Base-by-base conservation (phyloP, 2,888 invertebrate species). In the Sphaeridia pumilis region DNA sequence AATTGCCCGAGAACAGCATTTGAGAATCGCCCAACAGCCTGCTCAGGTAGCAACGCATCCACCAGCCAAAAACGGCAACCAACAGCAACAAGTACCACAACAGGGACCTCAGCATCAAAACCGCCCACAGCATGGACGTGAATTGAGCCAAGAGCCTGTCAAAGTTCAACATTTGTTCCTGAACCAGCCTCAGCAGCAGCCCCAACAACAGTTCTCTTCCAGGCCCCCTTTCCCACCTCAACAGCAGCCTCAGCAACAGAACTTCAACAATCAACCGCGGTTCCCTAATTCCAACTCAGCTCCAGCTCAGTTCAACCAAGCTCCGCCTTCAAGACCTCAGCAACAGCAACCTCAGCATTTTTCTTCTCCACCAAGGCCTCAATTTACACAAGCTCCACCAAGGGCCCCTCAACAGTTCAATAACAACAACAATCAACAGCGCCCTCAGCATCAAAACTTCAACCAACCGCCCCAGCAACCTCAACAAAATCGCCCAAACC, bases 1-100 rank as follows among this genome's bases (percentile, higher is more conserved):
- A 34, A 55, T 49, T 31, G 49, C 43, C 49, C 52, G 50, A 20
- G 52, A 53, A 46, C 48, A 50, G 26, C 57, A 57, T 28, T 26
- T 41, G 12, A 50, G 43, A 21, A 31, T 53, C 3, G 46, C 36
- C 31, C 52, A 49, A 41, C 55, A 56, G 38, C 35, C 56, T 3
- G 26, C 54, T n/a, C 28, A 3, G 2, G 7, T 49, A 12, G 45
- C 56, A 10, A 43, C 52, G n/a, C 55, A 49, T 46, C 55, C 53
- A n/a, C 49, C 49, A 4, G 26, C 54, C 7, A 52, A 52, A 46
- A 14, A 14, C 21, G 49, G 47, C 24, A 31, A 52, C 7, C 43
- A 31, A 17, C 52, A 45, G 27, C 21, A 20, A 27, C 36, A 44
- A 4, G 42, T 26, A 24, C 42, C 22, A 25, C 14, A 25, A 21